Evolutionary conservation across 2,888 invertebrate genomes (phyloP).

Genomic region (Suillia variegata): DNA sequence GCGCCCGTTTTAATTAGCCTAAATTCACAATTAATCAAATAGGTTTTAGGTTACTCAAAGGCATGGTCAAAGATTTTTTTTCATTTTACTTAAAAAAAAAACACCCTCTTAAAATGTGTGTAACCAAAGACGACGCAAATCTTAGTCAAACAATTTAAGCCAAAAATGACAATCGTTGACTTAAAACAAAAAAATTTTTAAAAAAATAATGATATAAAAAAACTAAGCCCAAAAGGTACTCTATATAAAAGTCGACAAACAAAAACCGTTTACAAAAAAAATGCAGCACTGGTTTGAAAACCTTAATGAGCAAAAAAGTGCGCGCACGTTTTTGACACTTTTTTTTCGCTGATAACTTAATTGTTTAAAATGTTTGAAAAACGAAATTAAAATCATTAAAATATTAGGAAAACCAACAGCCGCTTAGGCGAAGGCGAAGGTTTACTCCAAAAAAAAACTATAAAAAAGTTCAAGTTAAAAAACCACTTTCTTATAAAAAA

Average conservation of each 20-base stretch:
- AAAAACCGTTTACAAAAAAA: no score
- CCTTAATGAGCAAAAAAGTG: conserved; percentile 19
- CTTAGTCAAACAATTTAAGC: conserved; percentile 11
- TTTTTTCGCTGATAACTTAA: conserved; percentile 20
- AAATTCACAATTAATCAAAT: conserved; percentile 8
- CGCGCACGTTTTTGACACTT: conserved; percentile 29
- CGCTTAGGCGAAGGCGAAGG: not conserved
- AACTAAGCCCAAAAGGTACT: conserved; percentile 18
- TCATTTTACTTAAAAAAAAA: no score
- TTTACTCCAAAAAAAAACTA: conserved; percentile 12
- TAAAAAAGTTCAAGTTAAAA: not conserved
- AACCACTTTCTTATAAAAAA: no score
- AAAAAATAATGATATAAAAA: conserved; percentile 10
- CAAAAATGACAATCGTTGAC: conserved; percentile 11
- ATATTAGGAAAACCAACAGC: conserved; percentile 33
- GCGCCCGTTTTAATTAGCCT: conserved; percentile 14
- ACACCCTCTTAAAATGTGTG: not conserved
- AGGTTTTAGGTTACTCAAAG: conserved; percentile 8
- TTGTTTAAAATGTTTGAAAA: conserved; percentile 19
- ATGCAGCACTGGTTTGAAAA: no score
- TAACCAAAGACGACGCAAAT: not conserved
- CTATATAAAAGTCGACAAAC: not conserved
- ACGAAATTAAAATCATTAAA: conserved; percentile 36
- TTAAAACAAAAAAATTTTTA: conserved; percentile 4
- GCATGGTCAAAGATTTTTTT: no score